Evolutionary conservation across 1,140 invertebrate genomes (phyloP).

Genomic region (Plodia interpunctella): DNA sequence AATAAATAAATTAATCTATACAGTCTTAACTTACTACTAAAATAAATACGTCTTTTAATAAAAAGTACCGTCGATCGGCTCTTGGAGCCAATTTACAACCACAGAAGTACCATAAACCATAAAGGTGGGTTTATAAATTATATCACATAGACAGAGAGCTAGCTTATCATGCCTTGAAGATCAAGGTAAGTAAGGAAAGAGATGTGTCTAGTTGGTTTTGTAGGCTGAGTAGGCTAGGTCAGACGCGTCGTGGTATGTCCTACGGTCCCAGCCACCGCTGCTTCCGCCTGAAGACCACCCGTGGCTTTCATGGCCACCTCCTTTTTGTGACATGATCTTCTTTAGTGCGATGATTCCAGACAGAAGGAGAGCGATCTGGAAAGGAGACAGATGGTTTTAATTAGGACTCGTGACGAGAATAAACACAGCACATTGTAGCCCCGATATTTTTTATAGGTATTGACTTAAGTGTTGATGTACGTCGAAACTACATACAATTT

Average conservation of each 20-base stretch:
- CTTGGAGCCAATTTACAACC: conserved; percentile 10
- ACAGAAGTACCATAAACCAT: background rate
- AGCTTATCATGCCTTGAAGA: background rate
- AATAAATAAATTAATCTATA: conserved; percentile 15
- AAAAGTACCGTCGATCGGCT: conserved; percentile 30
- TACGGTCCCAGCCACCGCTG: conserved; percentile 78
- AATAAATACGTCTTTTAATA: conserved; percentile 38
- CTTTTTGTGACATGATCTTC: conserved; percentile 83
- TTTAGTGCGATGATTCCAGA: conserved; percentile 88
- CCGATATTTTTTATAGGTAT: no score
- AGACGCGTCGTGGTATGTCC: conserved; percentile 75
- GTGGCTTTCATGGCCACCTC: conserved; percentile 73
- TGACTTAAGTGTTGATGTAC: no score
- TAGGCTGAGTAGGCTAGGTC: conserved; percentile 83
- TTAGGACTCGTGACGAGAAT: no score
- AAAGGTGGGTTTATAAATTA: conserved; percentile 10
- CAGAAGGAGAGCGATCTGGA: conserved; percentile 83
- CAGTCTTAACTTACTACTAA: conserved; percentile 20
- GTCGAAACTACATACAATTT: no score
- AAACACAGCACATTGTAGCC: no score
- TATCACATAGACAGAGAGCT: background rate
- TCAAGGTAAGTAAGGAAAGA: background rate
- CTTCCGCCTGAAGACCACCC: conserved; percentile 77
- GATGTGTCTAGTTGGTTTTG: conserved; percentile 24
- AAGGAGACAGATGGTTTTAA: background rate